Evolutionary conservation across 2,113 vertebrate species (phyloP), one percentile per base, ranked within the genome.

Genomic region (Muntiacus muntjak): DNA sequence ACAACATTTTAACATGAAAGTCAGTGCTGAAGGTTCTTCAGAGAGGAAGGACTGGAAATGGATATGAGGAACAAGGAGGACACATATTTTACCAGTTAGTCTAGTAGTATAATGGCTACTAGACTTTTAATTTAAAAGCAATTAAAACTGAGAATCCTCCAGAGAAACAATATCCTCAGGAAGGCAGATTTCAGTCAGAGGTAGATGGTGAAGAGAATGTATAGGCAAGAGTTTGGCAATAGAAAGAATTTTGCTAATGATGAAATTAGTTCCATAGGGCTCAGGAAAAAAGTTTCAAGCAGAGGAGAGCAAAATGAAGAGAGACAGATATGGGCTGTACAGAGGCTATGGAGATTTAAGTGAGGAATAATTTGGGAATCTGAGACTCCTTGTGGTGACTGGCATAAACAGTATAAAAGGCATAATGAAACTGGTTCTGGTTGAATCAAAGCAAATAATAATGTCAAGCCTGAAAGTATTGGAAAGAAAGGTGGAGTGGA

Each of bases 381-480:
- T 89, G 55, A 45, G 8, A 92, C 74, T 87, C 76, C 43, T 79
- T 94, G 52, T 1, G 33, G 36, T 57, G 26, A 94, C 17, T 79
- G 62, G 19, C 50, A 87, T 79, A 87, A 91, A 78, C 6, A 91
- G 28, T 23, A 28, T 60, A 28, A 93, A 76, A 85, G 58, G 30
- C 17, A 1, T 58, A 89, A 88, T 54, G 25, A 94, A 95, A 92
- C 78, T 81, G 76, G 86, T 92, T 52, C 85, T 92, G 16, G 45
- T 28, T 83, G 52, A 90, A 92, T 94, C 50, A 92, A 86, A 92
- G 40, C 50, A 94, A 96, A 94, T 60, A 81, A 89, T 47, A 95
- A 92, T 52, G 23, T 76, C 71, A 96, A 78, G 78, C 47, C 17
- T 92, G 21, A 92, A 90, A 19, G 45, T 55, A 21, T 62, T 90